phyloP scores from a whole-genome alignment of 2,113 vertebrate species.

The Neotragus pygmaeus region DNA sequence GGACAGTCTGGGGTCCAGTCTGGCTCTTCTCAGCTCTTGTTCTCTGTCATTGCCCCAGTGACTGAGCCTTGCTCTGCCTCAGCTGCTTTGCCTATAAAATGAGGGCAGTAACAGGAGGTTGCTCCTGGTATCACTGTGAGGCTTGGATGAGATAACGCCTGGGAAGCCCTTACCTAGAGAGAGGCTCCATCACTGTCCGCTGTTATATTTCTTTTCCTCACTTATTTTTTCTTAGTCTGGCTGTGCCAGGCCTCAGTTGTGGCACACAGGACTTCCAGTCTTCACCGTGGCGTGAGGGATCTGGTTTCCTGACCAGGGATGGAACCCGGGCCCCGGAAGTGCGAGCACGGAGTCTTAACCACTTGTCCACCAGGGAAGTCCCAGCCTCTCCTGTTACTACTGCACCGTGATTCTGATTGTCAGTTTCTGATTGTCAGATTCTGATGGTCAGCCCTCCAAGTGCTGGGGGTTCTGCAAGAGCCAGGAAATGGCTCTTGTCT shows the following conservation, averaged over 20 bases:
- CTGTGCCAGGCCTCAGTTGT: background rate
- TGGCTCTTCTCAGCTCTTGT: background rate
- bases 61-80: background rate
- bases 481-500: background rate
- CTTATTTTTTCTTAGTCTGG: background rate
- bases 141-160: accelerated
- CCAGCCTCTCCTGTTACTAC: accelerated
- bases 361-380: accelerated
- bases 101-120: background rate
- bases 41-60: background rate
- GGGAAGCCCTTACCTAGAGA: background rate
- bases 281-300: background rate
- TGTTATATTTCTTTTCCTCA: background rate
- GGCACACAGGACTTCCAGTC: background rate
- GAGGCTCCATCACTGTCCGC: background rate
- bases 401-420: background rate
- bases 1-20: background rate
- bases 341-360: background rate
- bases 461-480: background rate
- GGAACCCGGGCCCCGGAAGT: background rate
- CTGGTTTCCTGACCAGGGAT: background rate
- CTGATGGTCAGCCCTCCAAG: background rate
- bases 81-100: background rate
- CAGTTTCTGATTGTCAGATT: background rate
- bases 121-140: background rate